Evolutionary conservation across 2,888 invertebrate species (phyloP).

Genomic region (Fabriciana adippe): DNA sequence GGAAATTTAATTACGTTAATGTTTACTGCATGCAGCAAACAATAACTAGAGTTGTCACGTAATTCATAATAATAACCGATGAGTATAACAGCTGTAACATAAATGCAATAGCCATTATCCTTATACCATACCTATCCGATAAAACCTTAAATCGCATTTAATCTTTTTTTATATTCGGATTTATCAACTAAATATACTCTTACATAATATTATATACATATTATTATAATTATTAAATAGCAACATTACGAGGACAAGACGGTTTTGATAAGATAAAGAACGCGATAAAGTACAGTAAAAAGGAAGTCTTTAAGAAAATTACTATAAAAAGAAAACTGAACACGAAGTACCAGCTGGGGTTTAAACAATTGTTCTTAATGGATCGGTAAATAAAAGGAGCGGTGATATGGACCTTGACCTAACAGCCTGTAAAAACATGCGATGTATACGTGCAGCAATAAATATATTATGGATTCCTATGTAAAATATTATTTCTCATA

Average conservation of each 20-base stretch:
- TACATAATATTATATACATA: neutral
- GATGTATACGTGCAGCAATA: conserved; percentile 42
- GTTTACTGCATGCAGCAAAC: neutral
- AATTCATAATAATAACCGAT: neutral
- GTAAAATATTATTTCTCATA: too few species aligned
- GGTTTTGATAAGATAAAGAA: conserved; percentile 35
- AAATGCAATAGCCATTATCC: too few species aligned
- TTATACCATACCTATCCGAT: too few species aligned
- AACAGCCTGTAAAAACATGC: conserved; percentile 38
- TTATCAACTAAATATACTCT: too few species aligned
- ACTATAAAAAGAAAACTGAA: conserved; percentile 30
- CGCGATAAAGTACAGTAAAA: conserved; percentile 38
- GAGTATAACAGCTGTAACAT: too few species aligned
- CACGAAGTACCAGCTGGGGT: conserved; percentile 42
- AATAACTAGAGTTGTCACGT: neutral
- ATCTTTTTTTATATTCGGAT: too few species aligned
- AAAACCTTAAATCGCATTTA: too few species aligned
- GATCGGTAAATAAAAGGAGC: conserved; percentile 69
- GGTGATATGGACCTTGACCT: conserved; percentile 69
- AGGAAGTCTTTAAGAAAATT: conserved; percentile 44
- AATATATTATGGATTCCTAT: too few species aligned
- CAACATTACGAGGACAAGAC: conserved; percentile 22
- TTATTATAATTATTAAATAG: conserved; percentile 25
- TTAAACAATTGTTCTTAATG: conserved; percentile 64
- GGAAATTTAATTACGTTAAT: conserved; percentile 4